Percentiles rank a stretch among this genome's conserved stretches.
phyloP scores from a whole-genome alignment of 2,797 vertebrate species.

The Amphiprion clarkii region DNA sequence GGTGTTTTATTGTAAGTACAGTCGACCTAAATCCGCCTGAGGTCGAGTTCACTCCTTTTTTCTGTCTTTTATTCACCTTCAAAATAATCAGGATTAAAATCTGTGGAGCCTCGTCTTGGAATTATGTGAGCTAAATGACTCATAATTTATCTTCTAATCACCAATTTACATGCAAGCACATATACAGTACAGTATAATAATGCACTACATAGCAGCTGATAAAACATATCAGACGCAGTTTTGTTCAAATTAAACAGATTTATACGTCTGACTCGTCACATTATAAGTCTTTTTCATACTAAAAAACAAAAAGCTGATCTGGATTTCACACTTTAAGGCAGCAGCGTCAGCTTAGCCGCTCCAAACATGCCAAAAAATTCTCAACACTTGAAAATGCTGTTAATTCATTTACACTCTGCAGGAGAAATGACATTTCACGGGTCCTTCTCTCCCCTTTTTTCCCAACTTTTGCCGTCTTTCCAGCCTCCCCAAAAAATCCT shows the following conservation, averaged over 20 bases:
- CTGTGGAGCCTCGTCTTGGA: too few species aligned
- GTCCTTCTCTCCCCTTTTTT: conserved; percentile 18
- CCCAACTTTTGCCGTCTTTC: conserved; percentile 7
- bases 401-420: conserved; percentile 52
- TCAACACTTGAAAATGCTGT: conserved; percentile 44
- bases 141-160: too few species aligned
- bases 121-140: too few species aligned
- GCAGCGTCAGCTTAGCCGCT: conserved; percentile 32
- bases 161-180: too few species aligned
- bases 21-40: too few species aligned
- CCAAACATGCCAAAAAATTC: conserved; percentile 44
- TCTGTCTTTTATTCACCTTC: too few species aligned
- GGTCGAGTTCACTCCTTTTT: too few species aligned
- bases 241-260: neutral
- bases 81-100: too few species aligned
- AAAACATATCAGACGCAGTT: too few species aligned
- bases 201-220: too few species aligned
- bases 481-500: conserved; percentile 5
- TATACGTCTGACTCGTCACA: conserved; percentile 8
- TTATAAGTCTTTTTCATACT: conserved; percentile 30
- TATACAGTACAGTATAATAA: too few species aligned
- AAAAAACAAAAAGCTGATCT: conserved; percentile 37
- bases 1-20: too few species aligned
- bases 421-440: conserved; percentile 51
- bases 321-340: conserved; percentile 36